phyloP scores from a whole-genome alignment of 2,888 invertebrate species.

The Ferdinandea cuprea region DNA sequence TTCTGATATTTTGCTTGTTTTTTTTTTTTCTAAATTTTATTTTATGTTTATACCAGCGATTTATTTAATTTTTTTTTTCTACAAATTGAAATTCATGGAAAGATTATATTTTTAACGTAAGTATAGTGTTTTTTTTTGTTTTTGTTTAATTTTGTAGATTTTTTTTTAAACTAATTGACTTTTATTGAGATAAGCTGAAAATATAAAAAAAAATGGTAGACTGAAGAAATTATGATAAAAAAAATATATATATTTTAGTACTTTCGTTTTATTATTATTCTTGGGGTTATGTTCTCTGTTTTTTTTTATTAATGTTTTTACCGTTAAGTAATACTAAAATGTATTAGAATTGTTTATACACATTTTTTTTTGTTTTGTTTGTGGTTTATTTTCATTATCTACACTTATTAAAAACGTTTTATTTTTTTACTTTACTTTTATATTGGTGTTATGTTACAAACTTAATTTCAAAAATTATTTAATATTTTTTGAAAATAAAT shows the following conservation, averaged over 20 bases:
- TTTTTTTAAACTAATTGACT: conserved; percentile 79
- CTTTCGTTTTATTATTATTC: conserved; percentile 40
- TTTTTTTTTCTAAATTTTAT: conserved; percentile 29
- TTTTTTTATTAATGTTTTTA: conserved; percentile 27
- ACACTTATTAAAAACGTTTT: conserved; percentile 64
- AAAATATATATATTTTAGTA: conserved; percentile 24
- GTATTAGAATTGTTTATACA: conserved; percentile 69
- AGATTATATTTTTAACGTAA: conserved; percentile 42
- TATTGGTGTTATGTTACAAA: conserved; percentile 74
- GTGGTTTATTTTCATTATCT: conserved; percentile 66
- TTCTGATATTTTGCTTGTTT: conserved; percentile 51
- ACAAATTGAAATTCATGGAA: conserved; percentile 66
- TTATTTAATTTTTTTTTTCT: conserved; percentile 53
- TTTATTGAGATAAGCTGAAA: conserved; percentile 79
- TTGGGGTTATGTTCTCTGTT: conserved; percentile 42
- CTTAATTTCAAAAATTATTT: conserved; percentile 50
- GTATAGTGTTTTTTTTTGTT: conserved; percentile 31
- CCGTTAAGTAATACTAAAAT: conserved; percentile 71
- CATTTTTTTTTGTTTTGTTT: conserved; percentile 24
- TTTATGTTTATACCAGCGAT: conserved; percentile 51
- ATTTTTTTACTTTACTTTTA: conserved; percentile 56
- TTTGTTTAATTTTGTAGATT: conserved; percentile 59
- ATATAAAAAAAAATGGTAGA: conserved; percentile 45
- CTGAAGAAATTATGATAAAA: conserved; percentile 44
- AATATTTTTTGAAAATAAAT: conserved; percentile 39